phyloP scores from a whole-genome alignment of 2,113 vertebrate genomes.

The Salvelinus namaycush region DNA sequence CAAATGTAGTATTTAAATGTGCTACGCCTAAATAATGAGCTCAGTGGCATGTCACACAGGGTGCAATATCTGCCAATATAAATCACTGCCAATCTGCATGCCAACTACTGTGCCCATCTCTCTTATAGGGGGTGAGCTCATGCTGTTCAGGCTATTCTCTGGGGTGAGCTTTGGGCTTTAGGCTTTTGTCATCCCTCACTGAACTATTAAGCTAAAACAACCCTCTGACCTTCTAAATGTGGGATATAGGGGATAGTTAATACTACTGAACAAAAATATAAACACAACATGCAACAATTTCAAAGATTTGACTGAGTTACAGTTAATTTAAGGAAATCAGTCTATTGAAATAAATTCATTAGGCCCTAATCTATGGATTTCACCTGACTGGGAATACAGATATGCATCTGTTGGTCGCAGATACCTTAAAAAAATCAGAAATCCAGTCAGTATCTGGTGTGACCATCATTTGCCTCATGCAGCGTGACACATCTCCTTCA shows the following conservation, averaged over 20 bases:
- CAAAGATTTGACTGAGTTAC: no score
- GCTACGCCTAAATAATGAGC: slow-evolving; percentile 46
- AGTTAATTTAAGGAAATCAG: no score
- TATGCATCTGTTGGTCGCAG: no score
- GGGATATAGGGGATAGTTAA: slow-evolving; percentile 2
- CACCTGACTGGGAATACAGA: no score
- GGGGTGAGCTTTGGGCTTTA: neutral
- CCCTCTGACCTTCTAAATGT: neutral
- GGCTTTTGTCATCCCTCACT: neutral
- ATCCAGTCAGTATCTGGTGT: no score
- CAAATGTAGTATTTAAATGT: slow-evolving; percentile 57
- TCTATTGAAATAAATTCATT: no score
- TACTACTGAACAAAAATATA: no score
- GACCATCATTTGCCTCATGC: no score
- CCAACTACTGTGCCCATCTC: slow-evolving; percentile 5
- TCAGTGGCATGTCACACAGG: slow-evolving; percentile 42
- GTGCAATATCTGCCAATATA: slow-evolving; percentile 36
- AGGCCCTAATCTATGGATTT: no score
- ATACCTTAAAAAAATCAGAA: no score
- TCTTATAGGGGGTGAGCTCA: slow-evolving; percentile 38
- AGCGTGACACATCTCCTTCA: no score
- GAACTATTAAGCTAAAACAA: slow-evolving; percentile 4
- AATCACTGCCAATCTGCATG: slow-evolving; percentile 37
- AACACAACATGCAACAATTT: no score
- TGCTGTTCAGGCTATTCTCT: neutral